Evolutionary conservation across 1,140 invertebrate species (phyloP).

Genomic region (Sminthurides bifidus): DNA sequence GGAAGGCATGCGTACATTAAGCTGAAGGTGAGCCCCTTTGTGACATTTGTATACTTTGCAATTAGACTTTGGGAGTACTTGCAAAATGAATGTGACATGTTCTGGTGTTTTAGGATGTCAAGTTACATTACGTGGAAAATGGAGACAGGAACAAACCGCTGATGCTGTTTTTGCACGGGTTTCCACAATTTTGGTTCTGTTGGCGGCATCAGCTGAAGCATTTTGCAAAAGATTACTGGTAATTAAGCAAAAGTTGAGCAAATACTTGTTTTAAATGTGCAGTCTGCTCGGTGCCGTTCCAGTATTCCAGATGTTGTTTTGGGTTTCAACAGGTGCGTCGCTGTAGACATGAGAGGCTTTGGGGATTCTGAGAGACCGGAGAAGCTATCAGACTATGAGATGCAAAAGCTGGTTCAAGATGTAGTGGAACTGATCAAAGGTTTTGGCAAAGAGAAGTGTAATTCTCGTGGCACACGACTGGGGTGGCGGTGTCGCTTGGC

Average conservation of each 20-base stretch:
- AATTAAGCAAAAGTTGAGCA: too few species aligned
- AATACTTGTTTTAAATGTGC: too few species aligned
- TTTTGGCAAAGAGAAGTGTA: constrained; percentile 42
- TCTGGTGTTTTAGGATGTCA: constrained; percentile 41
- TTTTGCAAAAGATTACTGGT: constrained; percentile 51
- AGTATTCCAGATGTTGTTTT: too few species aligned
- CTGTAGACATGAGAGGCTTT: constrained; percentile 55
- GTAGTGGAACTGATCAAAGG: constrained; percentile 46
- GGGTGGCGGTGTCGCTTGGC: constrained; percentile 23
- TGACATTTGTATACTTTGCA: neutral
- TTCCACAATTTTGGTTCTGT: constrained; percentile 58
- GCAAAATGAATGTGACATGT: neutral
- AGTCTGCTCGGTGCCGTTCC: too few species aligned
- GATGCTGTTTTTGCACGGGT: constrained; percentile 54
- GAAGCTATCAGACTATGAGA: constrained; percentile 42
- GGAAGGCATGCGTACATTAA: constrained; percentile 34
- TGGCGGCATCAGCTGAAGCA: constrained; percentile 51
- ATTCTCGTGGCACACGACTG: too few species aligned
- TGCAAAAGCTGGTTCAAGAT: constrained; percentile 45
- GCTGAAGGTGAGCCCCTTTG: constrained; percentile 30
- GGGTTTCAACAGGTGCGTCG: constrained; percentile 47
- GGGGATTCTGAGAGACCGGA: constrained; percentile 52
- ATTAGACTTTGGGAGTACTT: neutral
- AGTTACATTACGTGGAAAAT: constrained; percentile 53
- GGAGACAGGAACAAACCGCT: constrained; percentile 48